These are phyloP conservation scores for Liopterus haemorrhoidalis DNA, from an alignment of 2,888 invertebrate genomes.

Conservation along the genomic window DNA sequence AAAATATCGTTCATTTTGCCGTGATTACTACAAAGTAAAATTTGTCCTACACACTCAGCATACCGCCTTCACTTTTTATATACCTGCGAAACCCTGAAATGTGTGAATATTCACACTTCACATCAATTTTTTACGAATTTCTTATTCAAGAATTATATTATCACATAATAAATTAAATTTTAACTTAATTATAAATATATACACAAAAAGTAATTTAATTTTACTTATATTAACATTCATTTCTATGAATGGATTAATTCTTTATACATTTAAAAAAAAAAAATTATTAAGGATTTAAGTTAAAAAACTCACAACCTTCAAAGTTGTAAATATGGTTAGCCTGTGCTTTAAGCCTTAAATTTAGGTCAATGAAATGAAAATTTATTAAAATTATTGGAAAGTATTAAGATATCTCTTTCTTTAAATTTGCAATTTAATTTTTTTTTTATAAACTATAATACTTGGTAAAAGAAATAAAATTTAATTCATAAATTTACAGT, in stretches of 20 bases:
- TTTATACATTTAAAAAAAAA: slow-evolving; percentile 25
- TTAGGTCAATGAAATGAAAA: not conserved
- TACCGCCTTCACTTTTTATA: too few species aligned
- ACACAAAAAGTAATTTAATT: slow-evolving; percentile 42
- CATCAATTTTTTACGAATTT: slow-evolving; percentile 54
- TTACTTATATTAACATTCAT: slow-evolving; percentile 36
- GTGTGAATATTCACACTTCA: too few species aligned
- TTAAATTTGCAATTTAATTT: slow-evolving; percentile 61
- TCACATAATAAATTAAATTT: slow-evolving; percentile 50
- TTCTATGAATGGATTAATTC: slow-evolving; percentile 37
- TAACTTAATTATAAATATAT: slow-evolving; percentile 40
- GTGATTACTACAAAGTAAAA: too few species aligned
- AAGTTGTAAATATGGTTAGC: slow-evolving; percentile 54
- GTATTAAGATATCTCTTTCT: slow-evolving; percentile 40
- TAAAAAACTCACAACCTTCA: slow-evolving; percentile 60
- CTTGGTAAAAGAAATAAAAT: slow-evolving; percentile 52
- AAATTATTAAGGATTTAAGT: slow-evolving; percentile 51
- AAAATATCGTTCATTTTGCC: too few species aligned
- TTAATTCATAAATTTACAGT: slow-evolving; percentile 59
- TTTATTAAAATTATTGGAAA: slow-evolving; percentile 8
- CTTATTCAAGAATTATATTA: slow-evolving; percentile 48
- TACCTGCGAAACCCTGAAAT: too few species aligned
- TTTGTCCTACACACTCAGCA: too few species aligned
- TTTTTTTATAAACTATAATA: slow-evolving; percentile 52
- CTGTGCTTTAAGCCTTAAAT: slow-evolving; percentile 56